Evolutionary conservation across 2,888 invertebrate species (phyloP).

Genomic region (Limenitis arthemis): DNA sequence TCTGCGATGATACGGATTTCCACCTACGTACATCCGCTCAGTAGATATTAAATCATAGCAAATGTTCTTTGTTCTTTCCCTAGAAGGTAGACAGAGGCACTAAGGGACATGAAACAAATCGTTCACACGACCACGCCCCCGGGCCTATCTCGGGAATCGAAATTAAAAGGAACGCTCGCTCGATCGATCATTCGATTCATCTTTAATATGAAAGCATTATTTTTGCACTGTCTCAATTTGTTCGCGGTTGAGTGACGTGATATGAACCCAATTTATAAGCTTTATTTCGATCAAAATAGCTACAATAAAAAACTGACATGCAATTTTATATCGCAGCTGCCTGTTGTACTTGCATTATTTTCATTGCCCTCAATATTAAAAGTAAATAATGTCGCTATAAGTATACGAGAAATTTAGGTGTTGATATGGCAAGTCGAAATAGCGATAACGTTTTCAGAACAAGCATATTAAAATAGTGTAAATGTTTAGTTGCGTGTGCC

Average conservation of each 20-base stretch:
- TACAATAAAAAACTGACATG: slow-evolving; percentile 18
- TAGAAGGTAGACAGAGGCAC: slow-evolving; percentile 35
- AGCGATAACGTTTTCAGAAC: slow-evolving; percentile 9
- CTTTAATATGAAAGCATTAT: slow-evolving; percentile 66
- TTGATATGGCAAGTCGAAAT: slow-evolving; percentile 4
- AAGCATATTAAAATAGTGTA: slow-evolving; percentile 3
- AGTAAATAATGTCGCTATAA: slow-evolving; percentile 4
- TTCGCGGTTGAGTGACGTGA: slow-evolving; percentile 51
- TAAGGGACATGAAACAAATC: slow-evolving; percentile 67
- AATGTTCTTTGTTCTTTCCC: slow-evolving; percentile 19
- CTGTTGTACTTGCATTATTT: slow-evolving; percentile 7
- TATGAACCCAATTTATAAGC: slow-evolving; percentile 43
- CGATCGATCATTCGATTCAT: slow-evolving; percentile 68
- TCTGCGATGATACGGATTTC: no score
- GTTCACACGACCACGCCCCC: slow-evolving; percentile 64
- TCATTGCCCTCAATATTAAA: slow-evolving; percentile 4
- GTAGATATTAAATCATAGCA: slow-evolving; percentile 9
- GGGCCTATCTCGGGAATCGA: slow-evolving; percentile 61
- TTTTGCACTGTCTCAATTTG: slow-evolving; percentile 66
- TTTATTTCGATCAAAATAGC: slow-evolving; percentile 38
- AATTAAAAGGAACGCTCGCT: slow-evolving; percentile 68
- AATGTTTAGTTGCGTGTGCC: slow-evolving; percentile 12
- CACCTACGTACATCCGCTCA: no score
- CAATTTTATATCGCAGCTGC: slow-evolving; percentile 22
- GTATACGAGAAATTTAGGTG: slow-evolving; percentile 1